Evolutionary conservation across 92 coral and sea anemone genomes (phyloP).

Genomic region (Epizoanthus scotinus): DNA sequence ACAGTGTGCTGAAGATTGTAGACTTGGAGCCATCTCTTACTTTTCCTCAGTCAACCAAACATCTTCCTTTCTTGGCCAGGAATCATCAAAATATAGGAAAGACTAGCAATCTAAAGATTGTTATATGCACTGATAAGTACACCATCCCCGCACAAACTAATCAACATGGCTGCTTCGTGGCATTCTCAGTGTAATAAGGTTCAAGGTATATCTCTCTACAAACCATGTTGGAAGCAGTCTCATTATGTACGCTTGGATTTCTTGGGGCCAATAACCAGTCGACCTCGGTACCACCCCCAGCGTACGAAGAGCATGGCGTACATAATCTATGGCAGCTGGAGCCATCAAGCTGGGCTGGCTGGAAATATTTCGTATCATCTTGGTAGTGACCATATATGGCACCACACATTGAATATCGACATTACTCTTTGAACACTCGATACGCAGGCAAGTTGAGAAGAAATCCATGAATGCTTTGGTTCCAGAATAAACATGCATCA

Average conservation of each 20-base stretch:
- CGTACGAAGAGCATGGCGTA: constrained; percentile 64
- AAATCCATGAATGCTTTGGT: constrained; percentile 81
- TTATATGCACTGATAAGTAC: too few species aligned
- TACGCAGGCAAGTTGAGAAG: constrained; percentile 63
- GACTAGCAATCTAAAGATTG: too few species aligned
- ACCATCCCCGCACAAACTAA: too few species aligned
- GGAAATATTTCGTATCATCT: constrained; percentile 47
- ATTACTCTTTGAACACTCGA: constrained; percentile 71
- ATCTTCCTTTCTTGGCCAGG: too few species aligned
- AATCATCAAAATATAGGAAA: too few species aligned
- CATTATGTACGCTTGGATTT: constrained; percentile 58
- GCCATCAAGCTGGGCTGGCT: constrained; percentile 44
- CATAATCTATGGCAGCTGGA: constrained; percentile 60
- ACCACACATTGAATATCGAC: constrained; percentile 52
- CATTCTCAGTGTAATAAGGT: constrained; percentile 12
- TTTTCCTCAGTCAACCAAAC: too few species aligned
- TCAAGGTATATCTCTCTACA: constrained; percentile 50
- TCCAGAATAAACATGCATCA: constrained; percentile 59
- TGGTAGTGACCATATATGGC: constrained; percentile 77
- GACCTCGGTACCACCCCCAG: constrained; percentile 72
- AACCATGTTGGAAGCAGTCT: constrained; percentile 54
- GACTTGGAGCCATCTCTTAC: too few species aligned
- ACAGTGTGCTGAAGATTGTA: too few species aligned
- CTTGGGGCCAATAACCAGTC: constrained; percentile 81
- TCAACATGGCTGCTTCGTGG: too few species aligned